Base-by-base conservation (phyloP, 2,888 invertebrate genomes). In the Nephrotoma flavescens region DNA sequence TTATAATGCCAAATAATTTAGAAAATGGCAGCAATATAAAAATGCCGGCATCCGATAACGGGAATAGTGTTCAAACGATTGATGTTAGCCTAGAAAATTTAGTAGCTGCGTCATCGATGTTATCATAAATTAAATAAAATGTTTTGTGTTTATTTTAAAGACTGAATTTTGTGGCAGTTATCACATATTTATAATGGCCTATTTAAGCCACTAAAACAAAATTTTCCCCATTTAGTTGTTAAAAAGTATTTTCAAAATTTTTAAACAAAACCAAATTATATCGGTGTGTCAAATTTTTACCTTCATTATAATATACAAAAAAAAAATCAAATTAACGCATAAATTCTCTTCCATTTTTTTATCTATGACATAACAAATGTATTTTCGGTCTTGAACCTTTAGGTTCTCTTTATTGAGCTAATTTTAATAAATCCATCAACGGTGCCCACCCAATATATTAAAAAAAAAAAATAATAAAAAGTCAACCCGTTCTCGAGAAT, bases 1-100 rank as follows among this genome's bases (percentile, higher is more conserved):
- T 97, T 88, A 97, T 97, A 88, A 97, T 97, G 96, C 96, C 97
- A 31, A 97, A 97, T 88, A 90, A 90, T 85, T 89, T 90, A 86
- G 91, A 92, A 86, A 90, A 89, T 52, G 91, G 90, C 86, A 89
- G 87, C 42, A 87, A 91, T 84, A 90, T 91, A 6, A 90, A 90
- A 87, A 88, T 92, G 87, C 92, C 92, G 15, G 90, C 91, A 44
- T 90, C 91, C 2, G 92, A 92, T 87, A 89, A 90, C 9, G 90
- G 91, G 9, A 91, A 92, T 89, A 90, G 90, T 4, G 91, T 92
- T 42, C 90, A 90, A 42, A 91, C 91, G 87, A 91, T 92, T 86
- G 91, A 92, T 89, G 92, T 92, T 6, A 91, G 92, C 84, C 88
- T 89, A 87, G 89, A 89, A 41, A 86, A 89, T 19, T 87, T 89